A percentile compares a stretch with the other conserved stretches of the same genome.
Evolutionary conservation across 30 jellyfish, hydroid and myxozoan genomes (phyloP).

Genomic region (Hydractinia symbiolongicarpus): DNA sequence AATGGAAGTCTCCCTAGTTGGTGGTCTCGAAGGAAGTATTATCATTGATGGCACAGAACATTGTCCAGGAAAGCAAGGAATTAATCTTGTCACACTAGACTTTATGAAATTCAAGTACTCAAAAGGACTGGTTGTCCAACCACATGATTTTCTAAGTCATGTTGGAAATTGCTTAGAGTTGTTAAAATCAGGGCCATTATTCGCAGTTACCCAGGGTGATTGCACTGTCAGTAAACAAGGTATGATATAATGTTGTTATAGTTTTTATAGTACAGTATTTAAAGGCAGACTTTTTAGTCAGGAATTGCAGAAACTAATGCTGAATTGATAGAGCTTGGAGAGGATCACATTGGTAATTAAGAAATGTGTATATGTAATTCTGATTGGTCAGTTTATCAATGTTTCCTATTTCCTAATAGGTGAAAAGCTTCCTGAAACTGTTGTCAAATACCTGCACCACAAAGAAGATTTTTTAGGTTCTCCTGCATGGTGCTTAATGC

Average conservation of each 20-base stretch:
- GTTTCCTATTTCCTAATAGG: neutral
- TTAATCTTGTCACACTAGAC: slow-evolving; percentile 45
- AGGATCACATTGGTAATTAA: neutral
- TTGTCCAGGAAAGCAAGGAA: slow-evolving; percentile 64
- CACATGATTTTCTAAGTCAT: slow-evolving; percentile 29
- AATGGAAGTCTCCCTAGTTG: slow-evolving; percentile 24
- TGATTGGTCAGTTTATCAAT: neutral
- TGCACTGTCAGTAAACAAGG: slow-evolving; percentile 42
- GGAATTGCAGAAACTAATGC: no score
- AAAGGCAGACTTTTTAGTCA: no score
- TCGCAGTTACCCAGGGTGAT: slow-evolving; percentile 61
- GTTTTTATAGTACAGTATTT: neutral
- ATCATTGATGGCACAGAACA: slow-evolving; percentile 59
- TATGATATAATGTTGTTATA: neutral
- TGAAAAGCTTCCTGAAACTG: neutral
- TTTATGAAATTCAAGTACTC: slow-evolving; percentile 44
- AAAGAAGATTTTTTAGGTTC: slow-evolving; percentile 14
- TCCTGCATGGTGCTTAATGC: slow-evolving; percentile 31
- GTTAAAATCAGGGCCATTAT: slow-evolving; percentile 44
- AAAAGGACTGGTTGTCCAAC: slow-evolving; percentile 42
- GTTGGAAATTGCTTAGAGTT: slow-evolving; percentile 26
- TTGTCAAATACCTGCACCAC: neutral
- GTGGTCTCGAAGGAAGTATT: slow-evolving; percentile 62
- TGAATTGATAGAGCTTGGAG: no score
- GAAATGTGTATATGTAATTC: neutral